Percentiles rank a stretch among this genome's conserved stretches.
Evolutionary conservation across 1,140 invertebrate genomes (phyloP).

Genomic region (Drosophila cardini): DNA sequence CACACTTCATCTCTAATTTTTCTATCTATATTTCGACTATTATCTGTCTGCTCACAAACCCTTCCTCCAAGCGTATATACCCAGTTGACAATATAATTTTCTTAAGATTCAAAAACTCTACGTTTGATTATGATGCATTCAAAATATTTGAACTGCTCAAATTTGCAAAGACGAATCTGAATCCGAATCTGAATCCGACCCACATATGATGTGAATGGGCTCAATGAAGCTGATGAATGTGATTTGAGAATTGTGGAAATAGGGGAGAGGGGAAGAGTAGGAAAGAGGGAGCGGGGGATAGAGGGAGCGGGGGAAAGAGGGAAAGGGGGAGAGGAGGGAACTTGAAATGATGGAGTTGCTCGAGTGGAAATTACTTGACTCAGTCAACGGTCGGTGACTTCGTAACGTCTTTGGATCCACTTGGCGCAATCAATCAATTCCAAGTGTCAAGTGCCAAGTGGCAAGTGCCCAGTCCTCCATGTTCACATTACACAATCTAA

Average conservation of each 20-base stretch:
- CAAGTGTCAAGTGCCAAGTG: conserved; percentile 41
- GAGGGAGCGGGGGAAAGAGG: neutral
- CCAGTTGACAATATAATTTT: neutral
- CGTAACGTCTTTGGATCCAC: conserved; percentile 7
- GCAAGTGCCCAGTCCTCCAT: conserved; percentile 21
- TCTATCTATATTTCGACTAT: neutral
- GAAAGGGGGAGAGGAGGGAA: neutral
- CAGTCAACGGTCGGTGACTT: conserved; percentile 57
- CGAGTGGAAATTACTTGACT: conserved; percentile 45
- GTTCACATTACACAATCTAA: conserved; percentile 22
- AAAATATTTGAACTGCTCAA: conserved; percentile 31
- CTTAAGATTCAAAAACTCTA: conserved; percentile 1
- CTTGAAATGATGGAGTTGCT: conserved; percentile 24
- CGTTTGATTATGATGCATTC: conserved; percentile 43
- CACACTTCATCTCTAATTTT: no score
- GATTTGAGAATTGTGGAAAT: neutral
- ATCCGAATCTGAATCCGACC: neutral
- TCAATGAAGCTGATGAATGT: conserved; percentile 2
- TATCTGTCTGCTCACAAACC: no score
- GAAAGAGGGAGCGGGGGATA: neutral
- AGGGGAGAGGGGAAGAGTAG: no score
- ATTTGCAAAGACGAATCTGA: conserved; percentile 31
- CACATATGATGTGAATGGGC: conserved; percentile 18
- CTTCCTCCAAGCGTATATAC: neutral
- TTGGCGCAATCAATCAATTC: conserved; percentile 77